These are phyloP conservation scores for Brachypterus glaber DNA, from an alignment of 2,888 invertebrate genomes.

Conservation along the genomic window DNA sequence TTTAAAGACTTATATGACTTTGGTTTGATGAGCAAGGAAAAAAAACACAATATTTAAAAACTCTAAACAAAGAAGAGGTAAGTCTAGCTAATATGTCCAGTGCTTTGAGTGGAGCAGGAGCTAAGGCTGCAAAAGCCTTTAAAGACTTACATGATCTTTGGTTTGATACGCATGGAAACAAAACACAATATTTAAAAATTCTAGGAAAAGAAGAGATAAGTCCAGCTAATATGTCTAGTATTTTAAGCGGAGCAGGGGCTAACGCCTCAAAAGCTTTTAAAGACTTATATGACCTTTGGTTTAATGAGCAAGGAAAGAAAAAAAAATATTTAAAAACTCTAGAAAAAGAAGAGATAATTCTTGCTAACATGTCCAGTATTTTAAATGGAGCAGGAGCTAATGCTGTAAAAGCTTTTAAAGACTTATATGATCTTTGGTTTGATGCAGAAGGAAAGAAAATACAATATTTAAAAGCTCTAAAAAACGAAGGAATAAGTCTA, in stretches of 20 bases:
- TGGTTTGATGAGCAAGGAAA: constrained; percentile 17
- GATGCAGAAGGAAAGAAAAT: constrained; percentile 16
- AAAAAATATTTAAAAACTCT: constrained; percentile 23
- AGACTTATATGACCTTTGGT: constrained; percentile 13
- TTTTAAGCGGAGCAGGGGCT: constrained; percentile 11
- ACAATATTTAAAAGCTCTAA: constrained; percentile 16
- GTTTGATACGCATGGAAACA: constrained; percentile 23
- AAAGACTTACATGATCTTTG: constrained; percentile 15
- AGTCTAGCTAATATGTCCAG: constrained; percentile 15
- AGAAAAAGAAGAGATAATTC: constrained; percentile 13
- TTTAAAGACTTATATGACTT: constrained; percentile 29
- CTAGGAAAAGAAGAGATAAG: constrained; percentile 14
- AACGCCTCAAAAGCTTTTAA: no score
- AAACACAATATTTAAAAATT: constrained; percentile 22
- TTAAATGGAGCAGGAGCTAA: constrained; percentile 11
- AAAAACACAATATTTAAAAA: constrained; percentile 20
- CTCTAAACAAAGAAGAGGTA: constrained; percentile 15
- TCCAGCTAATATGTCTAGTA: constrained; percentile 15
- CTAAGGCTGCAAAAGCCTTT: constrained; percentile 16
- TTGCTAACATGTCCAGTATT: constrained; percentile 15
- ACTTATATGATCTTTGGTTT: constrained; percentile 16
- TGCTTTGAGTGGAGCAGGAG: constrained; percentile 15
- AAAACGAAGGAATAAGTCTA: constrained; percentile 12
- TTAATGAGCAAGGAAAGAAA: constrained; percentile 24
- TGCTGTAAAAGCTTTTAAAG: no score